Conservation (phyloP, 2,888 invertebrate genomes). For the Holacanthella duospinosa region DNA sequence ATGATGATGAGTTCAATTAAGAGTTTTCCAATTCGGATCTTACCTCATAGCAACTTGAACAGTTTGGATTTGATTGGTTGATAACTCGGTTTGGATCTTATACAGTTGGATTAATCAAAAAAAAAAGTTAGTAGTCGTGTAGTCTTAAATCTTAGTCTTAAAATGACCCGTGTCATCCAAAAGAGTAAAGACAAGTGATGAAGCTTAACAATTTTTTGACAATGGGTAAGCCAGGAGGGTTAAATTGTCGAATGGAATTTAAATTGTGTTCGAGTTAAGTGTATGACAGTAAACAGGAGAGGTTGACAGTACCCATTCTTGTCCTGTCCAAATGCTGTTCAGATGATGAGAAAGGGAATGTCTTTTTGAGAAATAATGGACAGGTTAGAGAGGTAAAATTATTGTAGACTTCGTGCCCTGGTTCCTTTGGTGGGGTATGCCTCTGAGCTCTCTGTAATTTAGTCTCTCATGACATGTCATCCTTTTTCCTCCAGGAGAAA, state of each 20-base stretch:
- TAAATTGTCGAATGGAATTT: not conserved
- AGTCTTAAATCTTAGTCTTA: too few species aligned
- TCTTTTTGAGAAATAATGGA: not conserved
- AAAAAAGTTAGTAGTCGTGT: too few species aligned
- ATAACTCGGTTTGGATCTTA: too few species aligned
- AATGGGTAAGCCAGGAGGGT: not conserved
- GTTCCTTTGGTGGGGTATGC: not conserved
- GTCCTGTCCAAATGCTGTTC: not conserved
- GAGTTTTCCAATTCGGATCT: not conserved
- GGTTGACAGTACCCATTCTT: not conserved
- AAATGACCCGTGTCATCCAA: too few species aligned
- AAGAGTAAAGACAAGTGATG: not conserved
- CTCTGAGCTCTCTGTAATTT: slow-evolving; percentile 4
- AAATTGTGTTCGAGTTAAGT: not conserved
- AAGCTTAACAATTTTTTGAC: not conserved
- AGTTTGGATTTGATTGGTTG: too few species aligned
- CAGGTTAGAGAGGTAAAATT: slow-evolving; percentile 3
- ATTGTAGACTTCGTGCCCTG: not conserved
- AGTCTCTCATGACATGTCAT: slow-evolving; percentile 6
- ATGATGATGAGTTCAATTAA: not conserved
- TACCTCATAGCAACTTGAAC: too few species aligned
- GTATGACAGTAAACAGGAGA: not conserved
- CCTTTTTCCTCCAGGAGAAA: not conserved
- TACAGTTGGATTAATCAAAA: too few species aligned
- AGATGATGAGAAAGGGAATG: slow-evolving; percentile 1